These are phyloP conservation scores for Rhineura floridana DNA, from an alignment of 2,113 vertebrate species.

Conservation along the genomic window DNA sequence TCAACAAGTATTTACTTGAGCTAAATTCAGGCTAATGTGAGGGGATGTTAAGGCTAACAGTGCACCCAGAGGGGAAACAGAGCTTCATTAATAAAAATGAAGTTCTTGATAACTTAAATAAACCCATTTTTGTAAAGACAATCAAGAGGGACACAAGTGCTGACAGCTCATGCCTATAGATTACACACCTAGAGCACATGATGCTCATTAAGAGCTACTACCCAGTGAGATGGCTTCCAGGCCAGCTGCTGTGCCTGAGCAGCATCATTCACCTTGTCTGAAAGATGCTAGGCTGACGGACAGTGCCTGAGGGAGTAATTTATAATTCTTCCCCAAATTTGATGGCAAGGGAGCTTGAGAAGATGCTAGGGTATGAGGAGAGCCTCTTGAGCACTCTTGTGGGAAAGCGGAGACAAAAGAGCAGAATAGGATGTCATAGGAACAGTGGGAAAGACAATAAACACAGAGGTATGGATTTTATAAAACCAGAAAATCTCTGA, in stretches of 20 bases:
- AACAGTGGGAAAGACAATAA: neutral
- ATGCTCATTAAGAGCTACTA: slow-evolving; percentile 7
- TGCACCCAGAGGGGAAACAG: neutral
- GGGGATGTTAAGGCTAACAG: neutral
- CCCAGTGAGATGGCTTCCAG: neutral
- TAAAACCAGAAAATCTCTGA: neutral
- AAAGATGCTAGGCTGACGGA: slow-evolving; percentile 9
- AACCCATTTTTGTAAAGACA: neutral
- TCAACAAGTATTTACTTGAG: neutral
- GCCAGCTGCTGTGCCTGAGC: slow-evolving; percentile 1
- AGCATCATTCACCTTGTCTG: slow-evolving; percentile 1
- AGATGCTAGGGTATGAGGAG: neutral
- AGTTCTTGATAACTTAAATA: slow-evolving; percentile 20
- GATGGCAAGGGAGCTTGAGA: neutral
- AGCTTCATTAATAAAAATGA: slow-evolving; percentile 26
- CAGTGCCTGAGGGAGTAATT: slow-evolving; percentile 9
- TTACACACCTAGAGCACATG: neutral
- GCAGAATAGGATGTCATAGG: neutral
- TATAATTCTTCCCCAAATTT: slow-evolving; percentile 5
- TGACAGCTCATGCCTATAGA: neutral
- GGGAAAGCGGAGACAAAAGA: neutral
- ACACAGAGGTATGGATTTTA: neutral
- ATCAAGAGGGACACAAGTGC: neutral
- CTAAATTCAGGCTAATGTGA: slow-evolving; percentile 12
- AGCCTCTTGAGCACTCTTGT: neutral